Evolutionary conservation across 2,888 invertebrate species (phyloP), one percentile per base, ranked within the genome.

Genomic region (Pseudoips prasinana): DNA sequence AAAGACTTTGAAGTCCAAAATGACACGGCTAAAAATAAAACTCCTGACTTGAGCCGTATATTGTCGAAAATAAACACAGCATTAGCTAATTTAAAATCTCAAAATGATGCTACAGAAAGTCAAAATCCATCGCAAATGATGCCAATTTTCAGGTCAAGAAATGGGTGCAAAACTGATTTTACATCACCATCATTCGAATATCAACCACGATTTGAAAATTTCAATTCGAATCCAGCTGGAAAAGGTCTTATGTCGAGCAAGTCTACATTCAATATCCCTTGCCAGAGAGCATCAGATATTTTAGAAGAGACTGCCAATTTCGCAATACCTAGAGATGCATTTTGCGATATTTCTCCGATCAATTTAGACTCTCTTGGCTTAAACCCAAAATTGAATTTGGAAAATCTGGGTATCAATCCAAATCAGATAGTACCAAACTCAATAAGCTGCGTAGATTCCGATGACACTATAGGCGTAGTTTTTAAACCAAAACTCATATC

Each of bases 401-500:
- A 56, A 10, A 51, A 52, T 27, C 33, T 50, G 17, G 39, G 44
- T 5, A 39, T 39, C 20, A 20, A 20, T 20, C 14, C 14, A 7
- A 22, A 52, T 3, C 39, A 42, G 7, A 29, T 54, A 3, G 38
- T 40, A 4, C 53, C 57, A 19, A 48, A 57, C 28, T 50, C 57
- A 9, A 31, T 58, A 25, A 56, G 29, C 14, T 50, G 42, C 38
- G 46, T 48, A 6, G 61, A 73, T 17, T 42, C 55, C 0, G 62
- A 63, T 7, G 58, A 66, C 14, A 46, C 64, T 3, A 33, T 76
- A 3, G 59, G 65, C 2, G 55, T 74, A 25, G 25, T 73, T 5
- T 66, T 67, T 25, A 73, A 71, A n/a, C 68, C 76, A 0, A 70
- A 70, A 57, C 64, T 62, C 1, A 54, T 74, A 30, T 59, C 73